Base-by-base conservation (phyloP, 2,888 invertebrate genomes). In the Pammene aurita region DNA sequence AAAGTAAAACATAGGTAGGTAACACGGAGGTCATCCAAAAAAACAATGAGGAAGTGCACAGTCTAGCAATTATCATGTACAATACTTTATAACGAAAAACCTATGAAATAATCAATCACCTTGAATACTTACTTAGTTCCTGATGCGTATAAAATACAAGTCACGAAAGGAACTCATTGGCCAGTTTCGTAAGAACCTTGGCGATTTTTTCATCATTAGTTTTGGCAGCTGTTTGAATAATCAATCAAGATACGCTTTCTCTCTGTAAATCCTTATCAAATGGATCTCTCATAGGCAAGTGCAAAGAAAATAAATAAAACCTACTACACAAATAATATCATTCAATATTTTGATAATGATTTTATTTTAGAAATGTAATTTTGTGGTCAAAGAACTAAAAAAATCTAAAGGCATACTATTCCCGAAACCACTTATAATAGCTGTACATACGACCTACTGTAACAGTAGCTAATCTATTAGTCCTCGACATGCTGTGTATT, bases 101-200 rank as follows among this genome's bases (percentile, higher is more conserved):
- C 18, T 7, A 38, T 41, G 50, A 41, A 62, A 18, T n/a, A 50
- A 41, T 18, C 46, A 46, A 48, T 34, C 14, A 52, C 35, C 48
- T 62, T 41, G 13, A 52, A 62, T 54, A 50, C 10, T 52, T 18
- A 58, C 9, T 26, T 52, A 26, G 16, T 62, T 62, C 61, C 61
- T 62, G 38, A 16, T 41, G 61, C 13, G 18, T 13, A 41, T 50
- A 61, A 35, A 48, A 9, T 48, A 35, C 48, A 38, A 50, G 18
- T 62, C 62, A 62, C 48, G 48, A 61, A 13, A 61, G 11, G 58
- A 35, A 50, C n/a, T 62, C 18, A 18, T 35, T 52, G 18, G 18
- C n/a, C n/a, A 18, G 18, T 62, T 7, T 52, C 7, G 26, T 50
- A 38, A 52, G 62, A 61, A 41, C 41, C 50, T 62, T 62, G 62